These are phyloP conservation scores for Etheostoma nigrum DNA, from an alignment of 2,797 vertebrate species.

Conservation along the genomic window DNA sequence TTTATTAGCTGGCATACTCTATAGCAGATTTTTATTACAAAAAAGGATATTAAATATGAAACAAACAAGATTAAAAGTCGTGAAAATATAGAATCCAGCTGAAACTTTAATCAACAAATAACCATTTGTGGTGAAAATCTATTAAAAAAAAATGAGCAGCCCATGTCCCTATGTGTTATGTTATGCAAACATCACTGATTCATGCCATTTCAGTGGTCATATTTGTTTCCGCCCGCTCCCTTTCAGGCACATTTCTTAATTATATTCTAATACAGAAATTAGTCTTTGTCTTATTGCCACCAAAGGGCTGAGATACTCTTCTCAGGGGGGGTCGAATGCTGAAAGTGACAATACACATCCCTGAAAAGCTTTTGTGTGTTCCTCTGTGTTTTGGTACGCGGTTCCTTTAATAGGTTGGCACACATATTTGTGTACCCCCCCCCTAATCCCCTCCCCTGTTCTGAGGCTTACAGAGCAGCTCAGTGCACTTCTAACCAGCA, in stretches of 20 bases:
- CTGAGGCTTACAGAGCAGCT: conserved; percentile 67
- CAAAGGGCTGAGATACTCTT: not conserved
- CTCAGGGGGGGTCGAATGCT: not conserved
- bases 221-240: not conserved
- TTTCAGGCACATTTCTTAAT: not conserved
- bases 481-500: conserved; percentile 56
- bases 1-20: not conserved
- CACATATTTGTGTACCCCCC: conserved; percentile 58
- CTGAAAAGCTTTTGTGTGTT: conserved; percentile 34
- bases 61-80: too few relatives aligned
- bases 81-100: too few relatives aligned
- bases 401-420: conserved; percentile 78
- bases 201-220: not conserved
- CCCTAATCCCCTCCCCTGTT: conserved; percentile 66
- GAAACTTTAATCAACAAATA: too few relatives aligned
- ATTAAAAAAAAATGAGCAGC: too few relatives aligned
- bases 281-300: not conserved
- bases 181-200: not conserved
- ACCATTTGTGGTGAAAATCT: not conserved
- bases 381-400: conserved; percentile 46
- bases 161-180: not conserved
- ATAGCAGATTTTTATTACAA: too few relatives aligned
- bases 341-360: not conserved
- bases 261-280: not conserved
- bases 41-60: too few relatives aligned